A percentile compares a stretch with the other conserved stretches of the same genome.
These are phyloP conservation scores for Agrotis clavis DNA, from an alignment of 2,888 invertebrate species.

Conservation along the genomic window DNA sequence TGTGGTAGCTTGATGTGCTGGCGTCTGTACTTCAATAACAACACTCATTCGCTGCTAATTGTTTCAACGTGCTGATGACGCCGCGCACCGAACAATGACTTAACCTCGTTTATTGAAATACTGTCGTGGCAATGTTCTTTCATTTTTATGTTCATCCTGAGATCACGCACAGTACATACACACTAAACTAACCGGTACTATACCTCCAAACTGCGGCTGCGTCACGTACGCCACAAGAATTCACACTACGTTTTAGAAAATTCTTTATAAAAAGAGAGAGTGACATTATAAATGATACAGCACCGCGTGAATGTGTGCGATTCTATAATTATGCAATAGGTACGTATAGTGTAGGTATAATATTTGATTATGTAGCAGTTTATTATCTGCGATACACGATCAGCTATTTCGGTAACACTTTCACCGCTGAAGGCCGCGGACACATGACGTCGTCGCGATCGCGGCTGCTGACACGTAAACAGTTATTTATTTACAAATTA, in stretches of 20 bases:
- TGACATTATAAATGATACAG: conserved; percentile 3
- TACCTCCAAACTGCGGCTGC: background rate
- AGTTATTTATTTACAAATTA: conserved; percentile 22
- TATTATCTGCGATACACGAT: conserved; percentile 16
- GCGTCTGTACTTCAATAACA: background rate
- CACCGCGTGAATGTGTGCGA: conserved; percentile 4
- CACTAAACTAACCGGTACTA: background rate
- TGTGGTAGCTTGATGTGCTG: no score
- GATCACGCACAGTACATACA: no score
- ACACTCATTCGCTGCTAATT: conserved; percentile 29
- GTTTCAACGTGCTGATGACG: conserved; percentile 23
- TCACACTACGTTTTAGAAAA: conserved; percentile 9
- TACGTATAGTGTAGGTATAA: background rate
- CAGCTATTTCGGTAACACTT: conserved; percentile 53
- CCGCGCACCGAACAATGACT: conserved; percentile 7
- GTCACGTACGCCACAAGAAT: background rate
- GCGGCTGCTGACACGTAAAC: conserved; percentile 17
- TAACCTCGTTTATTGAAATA: conserved; percentile 5
- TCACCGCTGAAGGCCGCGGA: conserved; percentile 52
- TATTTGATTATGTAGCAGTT: background rate
- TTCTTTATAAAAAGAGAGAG: conserved; percentile 27
- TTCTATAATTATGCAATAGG: conserved; percentile 23
- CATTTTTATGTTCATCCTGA: background rate
- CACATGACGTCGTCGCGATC: conserved; percentile 9
- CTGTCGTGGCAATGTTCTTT: background rate